phyloP scores from a whole-genome alignment of 2,113 vertebrate genomes.

The Pantherophis guttatus region DNA sequence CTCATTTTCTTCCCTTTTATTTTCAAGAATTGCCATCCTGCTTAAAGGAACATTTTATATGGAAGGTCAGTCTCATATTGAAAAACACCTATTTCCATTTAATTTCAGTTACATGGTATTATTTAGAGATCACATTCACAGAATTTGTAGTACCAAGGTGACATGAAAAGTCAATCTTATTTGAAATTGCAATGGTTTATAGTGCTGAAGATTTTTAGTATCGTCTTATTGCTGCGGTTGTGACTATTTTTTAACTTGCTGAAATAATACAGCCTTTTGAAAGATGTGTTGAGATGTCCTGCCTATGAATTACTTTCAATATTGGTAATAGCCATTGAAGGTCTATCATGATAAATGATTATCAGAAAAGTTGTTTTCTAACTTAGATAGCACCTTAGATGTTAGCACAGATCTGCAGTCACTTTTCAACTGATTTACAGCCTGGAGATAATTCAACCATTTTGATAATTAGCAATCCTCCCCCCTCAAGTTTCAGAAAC shows the following conservation, averaged over 20 bases:
- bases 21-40: neutral
- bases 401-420: neutral
- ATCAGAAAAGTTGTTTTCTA: neutral
- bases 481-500: neutral
- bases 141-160: neutral
- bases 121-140: neutral
- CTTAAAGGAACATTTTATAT: neutral
- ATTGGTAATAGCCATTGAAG: neutral
- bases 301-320: neutral
- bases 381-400: neutral
- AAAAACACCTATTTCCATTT: neutral
- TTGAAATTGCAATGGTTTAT: neutral
- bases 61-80: neutral
- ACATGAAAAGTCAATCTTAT: neutral
- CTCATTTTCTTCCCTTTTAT: neutral
- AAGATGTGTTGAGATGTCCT: neutral
- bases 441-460: neutral
- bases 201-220: neutral
- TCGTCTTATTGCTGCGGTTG: neutral
- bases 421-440: neutral
- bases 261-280: neutral
- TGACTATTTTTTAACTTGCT: neutral
- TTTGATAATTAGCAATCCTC: neutral
- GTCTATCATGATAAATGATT: neutral
- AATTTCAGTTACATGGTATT: neutral